Evolutionary conservation across 2,113 vertebrate genomes (phyloP).

Genomic region (Ophthalmolycus amberensis): DNA sequence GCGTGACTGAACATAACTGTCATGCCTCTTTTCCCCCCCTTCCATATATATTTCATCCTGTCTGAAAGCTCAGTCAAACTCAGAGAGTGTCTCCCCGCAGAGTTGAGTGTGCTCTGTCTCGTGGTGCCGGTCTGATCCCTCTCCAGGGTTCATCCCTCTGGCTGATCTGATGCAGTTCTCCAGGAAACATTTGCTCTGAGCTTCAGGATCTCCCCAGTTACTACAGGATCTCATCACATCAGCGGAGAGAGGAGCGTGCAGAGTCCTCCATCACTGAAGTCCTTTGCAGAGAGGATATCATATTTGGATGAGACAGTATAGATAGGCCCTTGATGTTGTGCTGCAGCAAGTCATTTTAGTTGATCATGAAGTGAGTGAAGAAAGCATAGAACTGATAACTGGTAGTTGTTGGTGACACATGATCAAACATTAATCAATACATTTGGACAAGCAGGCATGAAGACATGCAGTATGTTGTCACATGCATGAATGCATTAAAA

Average conservation of each 20-base stretch:
- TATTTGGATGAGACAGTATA: conserved; percentile 38
- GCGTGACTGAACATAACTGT: neutral
- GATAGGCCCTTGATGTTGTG: conserved; percentile 17
- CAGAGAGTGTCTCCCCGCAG: conserved; percentile 19
- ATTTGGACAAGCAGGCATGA: conserved; percentile 2
- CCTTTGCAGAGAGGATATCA: conserved; percentile 31
- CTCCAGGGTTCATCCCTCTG: conserved; percentile 54
- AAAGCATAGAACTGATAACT: conserved; percentile 3
- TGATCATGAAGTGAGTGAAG: neutral
- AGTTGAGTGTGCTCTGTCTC: conserved; percentile 34
- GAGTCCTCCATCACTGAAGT: conserved; percentile 29
- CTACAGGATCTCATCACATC: conserved; percentile 39
- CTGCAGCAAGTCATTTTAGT: conserved; percentile 15
- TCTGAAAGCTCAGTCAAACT: conserved; percentile 43
- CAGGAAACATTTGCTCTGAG: conserved; percentile 44
- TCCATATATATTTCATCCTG: conserved; percentile 12
- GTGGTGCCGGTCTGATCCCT: conserved; percentile 43
- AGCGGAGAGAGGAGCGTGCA: conserved; percentile 24
- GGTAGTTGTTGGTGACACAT: conserved; percentile 3
- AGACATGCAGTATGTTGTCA: neutral
- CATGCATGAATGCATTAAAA: neutral
- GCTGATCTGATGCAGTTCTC: conserved; percentile 48
- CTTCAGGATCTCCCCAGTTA: conserved; percentile 33
- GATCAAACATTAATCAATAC: conserved; percentile 11
- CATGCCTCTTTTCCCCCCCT: too few relatives aligned